Base-by-base conservation (phyloP, 2,888 invertebrate species). In the Rugalucina vietnamica region DNA sequence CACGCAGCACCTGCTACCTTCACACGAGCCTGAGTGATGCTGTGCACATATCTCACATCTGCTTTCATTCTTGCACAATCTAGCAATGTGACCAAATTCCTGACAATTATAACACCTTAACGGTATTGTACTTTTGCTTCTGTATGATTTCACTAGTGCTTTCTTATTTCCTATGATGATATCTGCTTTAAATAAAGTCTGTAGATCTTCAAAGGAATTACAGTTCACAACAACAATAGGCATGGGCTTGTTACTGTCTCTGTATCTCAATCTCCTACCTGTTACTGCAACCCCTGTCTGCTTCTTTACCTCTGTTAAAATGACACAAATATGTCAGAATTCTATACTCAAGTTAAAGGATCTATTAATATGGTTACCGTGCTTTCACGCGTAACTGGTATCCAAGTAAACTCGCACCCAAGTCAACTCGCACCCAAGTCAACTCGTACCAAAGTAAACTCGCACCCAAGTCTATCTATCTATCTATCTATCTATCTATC, bases 81-180 rank as follows among this genome's bases (percentile, higher is more conserved):
- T n/a, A 0, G 77, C 49, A n/a, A 78, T 71, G 32, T 78, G 77
- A 14, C 77, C 77, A 24, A 50, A 78, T 12, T 0, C 14, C n/a
- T 78, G 77, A 27, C 77, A 78, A 43, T 78, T 78, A 50, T 70
- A 78, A 32, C 77, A 78, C 54, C 77, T 70, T 5, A 71, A 70
- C 1, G 77, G 77, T 8, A 70, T 50, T 50, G 50, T 50, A 18
- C 24, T 49, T 24, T 78, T 78, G 27, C 50, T 39, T 49, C 32
- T 29, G 54, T 78, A 77, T 34, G 71, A 8, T 2, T 78, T 29
- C 10, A 71, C 24, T 1, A 14, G 1, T 1, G 49, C 18, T 50
- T 78, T 1, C 36, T 54, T 36, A 29, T 54, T 27, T n/a, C 21
- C 14, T 21, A 71, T 32, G 24, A 14, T 10, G 34, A 71, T 36